Base-by-base conservation (phyloP, 1,140 invertebrate species). In the Idris sp. region DNA sequence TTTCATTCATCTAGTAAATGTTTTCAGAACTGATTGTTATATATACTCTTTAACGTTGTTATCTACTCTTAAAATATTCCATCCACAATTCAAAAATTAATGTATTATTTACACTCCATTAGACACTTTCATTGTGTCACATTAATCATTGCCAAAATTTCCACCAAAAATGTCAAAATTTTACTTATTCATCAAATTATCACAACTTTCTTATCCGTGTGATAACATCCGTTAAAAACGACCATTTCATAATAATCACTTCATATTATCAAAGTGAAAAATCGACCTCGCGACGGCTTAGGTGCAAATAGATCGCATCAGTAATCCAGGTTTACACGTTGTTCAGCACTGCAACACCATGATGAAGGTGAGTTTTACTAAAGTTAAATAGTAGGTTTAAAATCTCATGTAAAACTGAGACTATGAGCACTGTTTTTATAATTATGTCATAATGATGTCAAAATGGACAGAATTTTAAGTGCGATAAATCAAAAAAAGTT, bases 281-380 rank as follows among this genome's bases (percentile, higher is more conserved):
- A 51, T 35, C 19, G 31, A 59, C 19, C 28, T 8, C 8, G 26
- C 16, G 26, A 26, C 9, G 28, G 19, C 35, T 4, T 3, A n/a
- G 40, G 28, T 40, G 28, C 14, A 4, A 33, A n/a, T 13, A 28
- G 56, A 61, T 61, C 43, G 15, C 56, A 48, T 48, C 43, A 38
- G 56, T 59, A 59, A 59, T 59, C 54, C 41, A 14, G 54, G 54
- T 38, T 44, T 59, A 46, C 54, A 46, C 30, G 43, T 36, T 48
- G 40, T 40, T 48, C 43, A 9, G 33, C 28, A 59, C 40, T 18
- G 18, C 6, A 38, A 14, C 19, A 26, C 25, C 16, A 3, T 14
- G n/a, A n/a, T 48, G 22, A 11, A 26, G 43, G 33, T 28, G 26
- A 46, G 30, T 59, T 59, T 46, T 36, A 30, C 19, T n/a, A n/a